Evolutionary conservation across 2,888 invertebrate species (phyloP), one percentile per base, ranked within the genome.

Genomic region (Lepetodrilus schrolli): DNA sequence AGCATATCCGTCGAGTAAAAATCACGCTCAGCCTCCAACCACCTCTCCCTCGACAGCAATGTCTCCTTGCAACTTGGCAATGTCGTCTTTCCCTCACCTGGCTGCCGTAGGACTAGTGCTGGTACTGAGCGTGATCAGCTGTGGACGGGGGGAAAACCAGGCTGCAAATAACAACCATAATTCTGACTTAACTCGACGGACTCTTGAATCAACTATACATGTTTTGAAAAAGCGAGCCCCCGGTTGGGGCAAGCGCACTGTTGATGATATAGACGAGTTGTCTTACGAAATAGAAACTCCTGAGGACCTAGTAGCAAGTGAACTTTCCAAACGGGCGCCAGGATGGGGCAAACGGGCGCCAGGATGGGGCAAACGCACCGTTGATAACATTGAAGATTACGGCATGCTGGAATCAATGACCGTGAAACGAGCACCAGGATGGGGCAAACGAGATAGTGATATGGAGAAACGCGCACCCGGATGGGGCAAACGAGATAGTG

Each of bases 311-410:
- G 72, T 69, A 78, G 51, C 47, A 82, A 49, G 75, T 34, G 58
- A 58, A 30, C 58, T 58, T 77, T 70, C 48, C 20, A 82, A 82
- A 77, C 74, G 83, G 36, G 74, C 70, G 72, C 83, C 83, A n/a
- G 83, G 83, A 1, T 83, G 83, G 83, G 83, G 83, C 7, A 82
- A 80, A 69, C 70, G 83, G 37, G 71, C 75, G 8, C 83, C 83
- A 7, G 83, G 83, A 4, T 83, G 83, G 83, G 83, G 83, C 8
- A 84, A 85, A 74, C 72, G 85, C 58, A 77, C 72, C 65, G 66
- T 70, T 21, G 50, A 50, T 50, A 50, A 30, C 37, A 20, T 80
- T 50, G 65, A 74, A 37, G 79, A 79, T 68, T 73, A 70, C 80
- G 58, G 75, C 77, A 83, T 48, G 48, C 21, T 48, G 48, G 30